Base-by-base conservation (phyloP, 2,888 invertebrate genomes). In the Ochropleura plecta region DNA sequence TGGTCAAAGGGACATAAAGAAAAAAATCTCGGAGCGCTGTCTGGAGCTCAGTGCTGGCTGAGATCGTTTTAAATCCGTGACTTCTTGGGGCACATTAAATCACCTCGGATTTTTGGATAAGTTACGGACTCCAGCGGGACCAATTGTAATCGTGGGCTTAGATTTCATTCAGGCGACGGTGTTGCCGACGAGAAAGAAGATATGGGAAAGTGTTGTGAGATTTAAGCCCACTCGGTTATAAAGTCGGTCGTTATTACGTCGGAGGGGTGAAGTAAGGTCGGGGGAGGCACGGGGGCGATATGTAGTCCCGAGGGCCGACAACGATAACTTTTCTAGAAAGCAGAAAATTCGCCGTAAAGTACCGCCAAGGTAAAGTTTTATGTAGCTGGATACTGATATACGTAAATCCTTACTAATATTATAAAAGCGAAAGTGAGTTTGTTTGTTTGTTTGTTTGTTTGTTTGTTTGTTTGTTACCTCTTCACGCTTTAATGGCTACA, bases 91-190 rank as follows among this genome's bases (percentile, higher is more conserved):
- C 83, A 89, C 88, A 90, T 92, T 93, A 93, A 93, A 93, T 93
- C 92, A 92, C 90, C 85, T 89, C 83, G 92, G 91, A 92, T 93
- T 93, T 93, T 92, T 91, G 88, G 90, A 90, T 91, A 93, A 91
- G 88, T 92, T 93, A 91, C 90, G 64, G 90, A 87, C 87, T 89
- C 91, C 88, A 76, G 75, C 70, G 91, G 89, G 92, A 90, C 86
- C 91, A 91, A 92, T 91, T 90, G 90, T 90, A 91, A 92, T 90
- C 90, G 89, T 87, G 81, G 84, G 88, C 88, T 90, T 87, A 88
- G 88, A 88, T 91, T 86, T 88, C 77, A 84, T 82, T 88, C 83
- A 72, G 67, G 76, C 73, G 81, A 73, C 78, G 73, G 71, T 76
- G 73, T 69, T 85, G 71, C 77, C 68, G 87, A 85, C 81, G 82